phyloP scores from a whole-genome alignment of 1,140 invertebrate species.

The Bursaphelenchus mucronatus region DNA sequence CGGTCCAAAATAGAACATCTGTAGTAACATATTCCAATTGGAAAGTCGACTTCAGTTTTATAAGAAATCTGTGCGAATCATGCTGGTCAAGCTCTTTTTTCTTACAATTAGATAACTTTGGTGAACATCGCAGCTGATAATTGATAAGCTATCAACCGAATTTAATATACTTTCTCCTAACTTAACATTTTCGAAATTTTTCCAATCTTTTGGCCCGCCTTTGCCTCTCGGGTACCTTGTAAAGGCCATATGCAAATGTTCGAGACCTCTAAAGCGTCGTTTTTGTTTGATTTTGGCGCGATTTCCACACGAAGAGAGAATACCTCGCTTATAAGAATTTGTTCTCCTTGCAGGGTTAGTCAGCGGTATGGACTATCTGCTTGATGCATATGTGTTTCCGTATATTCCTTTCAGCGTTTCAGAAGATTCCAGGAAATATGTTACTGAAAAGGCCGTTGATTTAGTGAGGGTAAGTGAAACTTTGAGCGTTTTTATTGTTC shows the following conservation, averaged over 20 bases:
- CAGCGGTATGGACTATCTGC: slow-evolving; percentile 49
- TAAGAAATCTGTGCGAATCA: no score
- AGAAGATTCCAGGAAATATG: slow-evolving; percentile 42
- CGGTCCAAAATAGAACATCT: no score
- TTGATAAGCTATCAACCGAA: no score
- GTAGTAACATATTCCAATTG: no score
- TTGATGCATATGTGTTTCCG: slow-evolving; percentile 46
- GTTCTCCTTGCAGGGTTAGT: background rate
- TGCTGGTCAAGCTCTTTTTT: no score
- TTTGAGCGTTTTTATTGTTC: slow-evolving; percentile 12
- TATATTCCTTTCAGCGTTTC: slow-evolving; percentile 50
- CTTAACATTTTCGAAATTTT: no score
- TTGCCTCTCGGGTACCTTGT: background rate
- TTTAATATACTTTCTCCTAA: no score
- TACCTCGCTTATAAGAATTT: background rate
- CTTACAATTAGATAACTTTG: no score
- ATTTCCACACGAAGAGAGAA: background rate
- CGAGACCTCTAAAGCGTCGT: background rate
- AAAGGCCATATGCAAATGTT: background rate
- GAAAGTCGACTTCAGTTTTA: no score
- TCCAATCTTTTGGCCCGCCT: no score
- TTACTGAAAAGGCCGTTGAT: slow-evolving; percentile 37
- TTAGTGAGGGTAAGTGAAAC: slow-evolving; percentile 38
- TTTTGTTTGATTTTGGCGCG: background rate
- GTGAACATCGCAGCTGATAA: no score